Evolutionary conservation across 1,140 invertebrate species (phyloP).

Genomic region (Diorhabda carinulata): DNA sequence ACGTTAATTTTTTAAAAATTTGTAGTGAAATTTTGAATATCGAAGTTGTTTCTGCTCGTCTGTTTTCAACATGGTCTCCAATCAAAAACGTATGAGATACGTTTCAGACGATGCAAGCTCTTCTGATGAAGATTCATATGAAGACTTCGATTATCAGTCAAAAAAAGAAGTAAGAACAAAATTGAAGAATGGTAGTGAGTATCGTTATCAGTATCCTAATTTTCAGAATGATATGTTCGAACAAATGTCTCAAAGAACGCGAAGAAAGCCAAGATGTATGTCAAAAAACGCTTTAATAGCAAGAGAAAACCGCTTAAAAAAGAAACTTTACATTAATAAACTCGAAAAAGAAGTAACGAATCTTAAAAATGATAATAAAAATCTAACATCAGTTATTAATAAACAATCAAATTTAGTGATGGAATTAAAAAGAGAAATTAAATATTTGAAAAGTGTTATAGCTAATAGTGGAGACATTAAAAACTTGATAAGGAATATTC

Average conservation of each 20-base stretch:
- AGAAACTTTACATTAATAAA: slow-evolving; percentile 55
- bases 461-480: slow-evolving; percentile 52
- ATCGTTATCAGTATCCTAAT: not conserved
- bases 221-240: not conserved
- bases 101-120: not conserved
- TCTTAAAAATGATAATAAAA: slow-evolving; percentile 50
- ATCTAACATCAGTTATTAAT: slow-evolving; percentile 48
- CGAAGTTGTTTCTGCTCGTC: too few relatives aligned
- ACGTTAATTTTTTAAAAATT: too few relatives aligned
- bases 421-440: slow-evolving; percentile 51
- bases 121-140: not conserved
- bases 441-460: slow-evolving; percentile 53
- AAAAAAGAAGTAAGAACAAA: not conserved
- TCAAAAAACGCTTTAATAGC: slow-evolving; percentile 56
- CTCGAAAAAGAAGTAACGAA: slow-evolving; percentile 52
- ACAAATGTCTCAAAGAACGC: not conserved
- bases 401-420: slow-evolving; percentile 49
- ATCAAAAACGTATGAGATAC: not conserved
- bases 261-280: slow-evolving; percentile 35
- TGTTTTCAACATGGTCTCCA: not conserved
- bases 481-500: slow-evolving; percentile 48
- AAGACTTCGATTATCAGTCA: not conserved
- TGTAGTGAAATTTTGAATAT: too few relatives aligned
- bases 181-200: not conserved
- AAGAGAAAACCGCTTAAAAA: slow-evolving; percentile 55